Percentiles rank a stretch among this genome's conserved stretches.
Conservation (phyloP, 2,113 vertebrate species). For the Upupa epops region DNA sequence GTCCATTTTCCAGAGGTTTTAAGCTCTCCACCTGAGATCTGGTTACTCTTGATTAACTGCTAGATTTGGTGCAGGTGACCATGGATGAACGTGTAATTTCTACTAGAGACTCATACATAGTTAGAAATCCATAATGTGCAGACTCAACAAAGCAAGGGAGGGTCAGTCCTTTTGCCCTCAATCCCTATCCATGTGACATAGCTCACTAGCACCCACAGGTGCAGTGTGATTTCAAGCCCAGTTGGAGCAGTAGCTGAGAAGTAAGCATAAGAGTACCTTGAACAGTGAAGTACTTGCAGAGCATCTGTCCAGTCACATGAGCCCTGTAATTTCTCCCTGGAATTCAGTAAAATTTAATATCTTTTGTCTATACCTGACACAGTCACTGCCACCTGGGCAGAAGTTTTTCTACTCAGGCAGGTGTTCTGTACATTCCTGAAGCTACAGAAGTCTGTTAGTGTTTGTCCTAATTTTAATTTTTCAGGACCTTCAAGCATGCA, state of each 20-base stretch:
- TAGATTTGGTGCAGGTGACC: not conserved
- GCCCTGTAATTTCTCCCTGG: not conserved
- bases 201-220: not conserved
- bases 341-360: not conserved
- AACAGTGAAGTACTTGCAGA: not conserved
- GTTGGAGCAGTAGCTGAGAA: not conserved
- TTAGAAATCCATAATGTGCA: not conserved
- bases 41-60: not conserved
- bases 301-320: not conserved
- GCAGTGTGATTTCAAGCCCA: not conserved
- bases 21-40: not conserved
- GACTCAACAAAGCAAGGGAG: not conserved
- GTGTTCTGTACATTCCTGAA: not conserved
- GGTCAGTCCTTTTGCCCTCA: not conserved
- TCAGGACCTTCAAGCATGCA: no score
- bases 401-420: not conserved
- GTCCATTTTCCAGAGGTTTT: not conserved
- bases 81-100: not conserved
- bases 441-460: not conserved
- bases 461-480: no score
- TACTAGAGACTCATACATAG: not conserved
- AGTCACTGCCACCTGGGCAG: not conserved
- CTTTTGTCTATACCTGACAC: rapidly evolving
- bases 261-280: not conserved
- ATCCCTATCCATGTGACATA: not conserved